Conservation (phyloP, 2,113 vertebrate genomes). For the Alosa alosa region DNA sequence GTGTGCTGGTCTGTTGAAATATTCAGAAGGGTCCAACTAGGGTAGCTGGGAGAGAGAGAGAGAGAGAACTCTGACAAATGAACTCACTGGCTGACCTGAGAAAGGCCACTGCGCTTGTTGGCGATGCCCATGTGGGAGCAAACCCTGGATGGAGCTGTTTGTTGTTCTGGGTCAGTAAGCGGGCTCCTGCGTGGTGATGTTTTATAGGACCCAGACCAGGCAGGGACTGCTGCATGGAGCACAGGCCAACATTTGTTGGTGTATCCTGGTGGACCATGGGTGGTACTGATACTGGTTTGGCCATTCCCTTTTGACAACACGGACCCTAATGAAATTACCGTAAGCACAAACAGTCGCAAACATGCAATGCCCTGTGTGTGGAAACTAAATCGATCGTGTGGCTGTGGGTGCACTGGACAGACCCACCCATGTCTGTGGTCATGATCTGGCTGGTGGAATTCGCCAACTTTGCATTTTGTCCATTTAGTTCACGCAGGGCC, state of each 20-base stretch:
- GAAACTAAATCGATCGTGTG: too few species aligned
- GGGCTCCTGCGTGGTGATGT: background rate
- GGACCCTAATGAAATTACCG: too few species aligned
- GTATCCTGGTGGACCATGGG: background rate
- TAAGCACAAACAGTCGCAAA: too few species aligned
- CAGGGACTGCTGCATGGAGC: background rate
- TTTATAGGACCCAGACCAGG: background rate
- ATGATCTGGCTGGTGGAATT: too few species aligned
- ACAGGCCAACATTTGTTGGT: background rate
- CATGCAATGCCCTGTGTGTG: too few species aligned
- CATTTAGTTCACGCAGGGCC: too few species aligned
- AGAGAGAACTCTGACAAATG: background rate
- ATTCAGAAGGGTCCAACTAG: background rate
- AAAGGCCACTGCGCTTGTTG: background rate
- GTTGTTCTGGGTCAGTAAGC: constrained; percentile 8
- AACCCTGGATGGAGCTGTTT: background rate
- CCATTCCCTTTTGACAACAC: background rate
- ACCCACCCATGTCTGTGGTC: too few species aligned
- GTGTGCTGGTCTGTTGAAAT: constrained; percentile 1
- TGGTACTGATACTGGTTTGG: background rate
- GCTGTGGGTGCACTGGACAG: too few species aligned
- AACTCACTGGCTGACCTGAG: background rate
- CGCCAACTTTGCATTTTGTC: too few species aligned
- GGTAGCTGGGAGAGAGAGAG: background rate
- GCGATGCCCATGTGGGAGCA: background rate